Base-by-base conservation (phyloP, 2,113 vertebrate genomes). In the Pontoporia blainvillei region DNA sequence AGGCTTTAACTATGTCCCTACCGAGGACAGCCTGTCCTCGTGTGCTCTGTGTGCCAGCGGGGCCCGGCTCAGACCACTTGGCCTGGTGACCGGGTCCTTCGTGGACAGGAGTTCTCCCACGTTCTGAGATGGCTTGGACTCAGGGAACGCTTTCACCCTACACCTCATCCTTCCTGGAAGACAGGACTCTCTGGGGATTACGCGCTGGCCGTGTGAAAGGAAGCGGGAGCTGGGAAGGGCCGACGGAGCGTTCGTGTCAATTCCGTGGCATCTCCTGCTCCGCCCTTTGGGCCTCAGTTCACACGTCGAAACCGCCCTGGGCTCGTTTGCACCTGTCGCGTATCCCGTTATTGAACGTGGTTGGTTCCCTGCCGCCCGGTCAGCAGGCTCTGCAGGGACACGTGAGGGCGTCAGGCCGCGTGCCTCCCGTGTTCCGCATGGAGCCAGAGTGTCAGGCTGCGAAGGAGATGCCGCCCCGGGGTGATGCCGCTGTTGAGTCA, bases 31-130 rank as follows among this genome's bases (percentile, higher is more conserved):
- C 44, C 23, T 61, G 17, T 87, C 39, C 15, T 52, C 21, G 2
- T n/a, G 5, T 36, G 41, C n/a, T 18, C 41, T 75, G 6, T 6
- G 0, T 18, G 54, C 69, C 2, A 0, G 0, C 20, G 14, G 9
- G n/a, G 7, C 41, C 23, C 10, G 1, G 39, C 21, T 8, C 2
- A 31, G 21, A 57, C 2, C 5, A 20, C 12, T 0, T 0, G 2
- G 34, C 29, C 20, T 25, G 8, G 75, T 0, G 8, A 23, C 27
- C 1, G 0, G 12, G 12, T 27, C 57, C 69, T 76, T 39, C 46
- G 1, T 18, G 25, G 71, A 9, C 18, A 6, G 39, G 31, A 61
- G 29, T 15, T 83, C 59, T 36, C 71, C 25, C 39, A 10, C 4
- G 2, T 61, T 18, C 79, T 78, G 54, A 66, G 88, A 71, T 6